phyloP scores from a whole-genome alignment of 1,140 invertebrate species.

The Cydia splendana region DNA sequence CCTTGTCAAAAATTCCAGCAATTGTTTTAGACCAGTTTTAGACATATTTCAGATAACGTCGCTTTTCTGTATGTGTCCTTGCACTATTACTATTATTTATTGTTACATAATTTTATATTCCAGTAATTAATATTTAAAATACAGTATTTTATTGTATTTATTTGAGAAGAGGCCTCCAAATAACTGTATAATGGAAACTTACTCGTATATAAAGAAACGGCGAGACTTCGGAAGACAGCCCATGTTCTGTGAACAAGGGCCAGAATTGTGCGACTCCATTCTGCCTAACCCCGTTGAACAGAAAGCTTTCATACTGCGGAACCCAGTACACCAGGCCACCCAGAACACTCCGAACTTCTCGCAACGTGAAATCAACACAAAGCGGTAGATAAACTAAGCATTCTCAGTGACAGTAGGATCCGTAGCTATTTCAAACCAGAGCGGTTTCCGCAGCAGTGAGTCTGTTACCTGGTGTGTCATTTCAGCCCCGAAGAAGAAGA shows the following conservation, averaged over 20 bases:
- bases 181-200: conserved; percentile 79
- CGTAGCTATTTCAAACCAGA: too few species aligned
- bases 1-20: too few species aligned
- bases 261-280: conserved; percentile 88
- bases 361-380: conserved; percentile 82
- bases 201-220: conserved; percentile 84
- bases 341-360: conserved; percentile 83
- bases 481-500: too few species aligned
- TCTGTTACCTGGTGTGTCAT: too few species aligned
- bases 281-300: conserved; percentile 82
- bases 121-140: not conserved
- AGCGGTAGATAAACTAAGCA: conserved; percentile 48
- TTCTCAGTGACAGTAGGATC: not conserved
- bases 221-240: conserved; percentile 85
- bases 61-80: too few species aligned
- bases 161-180: not conserved
- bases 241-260: conserved; percentile 86
- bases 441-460: too few species aligned
- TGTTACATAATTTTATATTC: not conserved
- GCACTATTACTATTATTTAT: too few species aligned
- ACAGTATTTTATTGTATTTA: not conserved
- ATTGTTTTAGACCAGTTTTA: too few species aligned
- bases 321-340: conserved; percentile 84
- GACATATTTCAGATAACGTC: too few species aligned
- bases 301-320: conserved; percentile 86